phyloP scores from a whole-genome alignment of 37 sponge, comb jelly and placozoan species.

The Spongilla lacustris region DNA sequence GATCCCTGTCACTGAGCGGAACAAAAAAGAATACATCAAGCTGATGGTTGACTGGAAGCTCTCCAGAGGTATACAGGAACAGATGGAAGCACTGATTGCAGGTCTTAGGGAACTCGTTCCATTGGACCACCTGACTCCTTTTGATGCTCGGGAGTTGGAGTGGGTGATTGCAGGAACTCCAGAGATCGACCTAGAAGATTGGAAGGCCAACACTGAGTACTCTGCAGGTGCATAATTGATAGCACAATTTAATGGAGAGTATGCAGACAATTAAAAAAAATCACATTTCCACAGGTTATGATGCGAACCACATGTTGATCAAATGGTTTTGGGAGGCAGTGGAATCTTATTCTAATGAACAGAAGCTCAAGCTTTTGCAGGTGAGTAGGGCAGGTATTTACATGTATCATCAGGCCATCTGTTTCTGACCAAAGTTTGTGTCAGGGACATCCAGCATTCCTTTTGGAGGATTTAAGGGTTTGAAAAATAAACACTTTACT shows the following conservation, averaged over 20 bases:
- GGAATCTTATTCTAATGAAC: slow-evolving; percentile 71
- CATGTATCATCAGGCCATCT: not conserved
- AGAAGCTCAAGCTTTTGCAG: slow-evolving; percentile 82
- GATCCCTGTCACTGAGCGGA: slow-evolving; percentile 68
- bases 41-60: slow-evolving; percentile 86
- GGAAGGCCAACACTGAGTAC: slow-evolving; percentile 85
- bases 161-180: slow-evolving; percentile 89
- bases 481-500: not conserved
- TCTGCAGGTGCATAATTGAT: slow-evolving; percentile 52
- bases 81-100: slow-evolving; percentile 54
- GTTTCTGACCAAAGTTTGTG: slow-evolving; percentile 58
- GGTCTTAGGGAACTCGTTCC: slow-evolving; percentile 87
- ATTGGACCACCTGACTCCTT: slow-evolving; percentile 39
- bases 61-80: slow-evolving; percentile 53
- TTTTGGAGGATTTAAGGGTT: slow-evolving; percentile 88
- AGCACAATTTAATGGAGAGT: not conserved
- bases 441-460: slow-evolving; percentile 93
- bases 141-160: slow-evolving; percentile 91
- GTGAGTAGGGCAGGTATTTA: slow-evolving; percentile 31
- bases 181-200: slow-evolving; percentile 87
- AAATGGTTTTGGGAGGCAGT: slow-evolving; percentile 87
- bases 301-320: slow-evolving; percentile 51
- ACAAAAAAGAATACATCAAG: slow-evolving; percentile 83
- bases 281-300: slow-evolving; percentile 71
- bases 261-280: too few species aligned